phyloP scores from a whole-genome alignment of 2,797 vertebrate species.

The Rhinogobio ventralis region DNA sequence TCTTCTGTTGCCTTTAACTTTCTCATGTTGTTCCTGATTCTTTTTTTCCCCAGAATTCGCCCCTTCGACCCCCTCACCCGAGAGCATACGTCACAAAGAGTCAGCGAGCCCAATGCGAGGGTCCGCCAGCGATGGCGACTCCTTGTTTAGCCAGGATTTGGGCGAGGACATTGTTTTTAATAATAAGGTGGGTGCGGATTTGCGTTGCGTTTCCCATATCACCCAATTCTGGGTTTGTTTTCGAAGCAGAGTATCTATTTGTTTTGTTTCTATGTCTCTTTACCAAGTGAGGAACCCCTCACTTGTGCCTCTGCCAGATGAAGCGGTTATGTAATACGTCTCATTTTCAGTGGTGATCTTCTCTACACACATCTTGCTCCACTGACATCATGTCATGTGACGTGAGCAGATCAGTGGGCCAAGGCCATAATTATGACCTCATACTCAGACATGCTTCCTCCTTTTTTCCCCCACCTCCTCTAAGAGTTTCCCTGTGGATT shows the following conservation, averaged over 20 bases:
- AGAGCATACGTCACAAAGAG: slow-evolving; percentile 11
- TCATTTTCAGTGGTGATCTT: slow-evolving; percentile 19
- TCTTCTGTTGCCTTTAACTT: not conserved
- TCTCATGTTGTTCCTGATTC: not conserved
- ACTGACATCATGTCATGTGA: slow-evolving; percentile 27
- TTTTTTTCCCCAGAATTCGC: slow-evolving; percentile 16
- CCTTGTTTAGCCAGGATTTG: slow-evolving; percentile 74
- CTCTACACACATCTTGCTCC: slow-evolving; percentile 5
- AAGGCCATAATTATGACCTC: slow-evolving; percentile 43
- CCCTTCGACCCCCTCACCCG: slow-evolving; percentile 12
- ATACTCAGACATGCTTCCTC: slow-evolving; percentile 8
- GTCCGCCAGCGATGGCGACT: slow-evolving; percentile 67
- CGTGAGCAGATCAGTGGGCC: slow-evolving; percentile 2
- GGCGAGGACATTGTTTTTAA: slow-evolving; percentile 68
- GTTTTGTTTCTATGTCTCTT: slow-evolving; percentile 27
- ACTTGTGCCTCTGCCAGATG: not conserved
- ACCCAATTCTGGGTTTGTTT: slow-evolving; percentile 9
- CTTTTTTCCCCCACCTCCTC: not conserved
- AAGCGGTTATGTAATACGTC: slow-evolving; percentile 31
- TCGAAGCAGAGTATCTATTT: slow-evolving; percentile 14
- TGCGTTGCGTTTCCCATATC: not conserved
- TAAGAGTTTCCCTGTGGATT: not conserved
- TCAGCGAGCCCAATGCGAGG: slow-evolving; percentile 48
- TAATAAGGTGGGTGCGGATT: slow-evolving; percentile 44
- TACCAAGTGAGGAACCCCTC: not conserved